A percentile compares a stretch with the other conserved stretches of the same genome.
Conservation (phyloP, 1,140 invertebrate genomes). For the Zophobas atratus region DNA sequence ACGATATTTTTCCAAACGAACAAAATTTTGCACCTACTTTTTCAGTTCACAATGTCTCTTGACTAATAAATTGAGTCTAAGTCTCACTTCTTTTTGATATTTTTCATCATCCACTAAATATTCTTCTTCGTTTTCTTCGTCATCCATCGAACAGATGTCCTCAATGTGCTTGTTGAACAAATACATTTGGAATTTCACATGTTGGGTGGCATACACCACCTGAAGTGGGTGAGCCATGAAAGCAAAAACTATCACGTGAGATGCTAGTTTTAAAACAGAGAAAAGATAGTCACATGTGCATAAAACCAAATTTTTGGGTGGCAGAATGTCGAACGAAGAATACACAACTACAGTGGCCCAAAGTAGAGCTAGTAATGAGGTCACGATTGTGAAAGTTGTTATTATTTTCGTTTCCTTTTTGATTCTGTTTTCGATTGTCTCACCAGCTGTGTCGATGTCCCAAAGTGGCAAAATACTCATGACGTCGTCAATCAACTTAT, state of each 20-base stretch:
- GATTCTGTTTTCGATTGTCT: not conserved
- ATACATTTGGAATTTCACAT: not conserved
- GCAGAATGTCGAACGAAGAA: not conserved
- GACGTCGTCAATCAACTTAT: not conserved
- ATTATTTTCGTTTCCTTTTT: not conserved
- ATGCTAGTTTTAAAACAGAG: not conserved
- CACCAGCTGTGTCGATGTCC: not conserved
- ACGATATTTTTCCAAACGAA: too few species aligned
- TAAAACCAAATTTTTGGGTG: not conserved
- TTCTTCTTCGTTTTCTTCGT: not conserved
- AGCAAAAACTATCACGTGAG: not conserved
- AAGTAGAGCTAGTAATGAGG: not conserved
- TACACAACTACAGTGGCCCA: not conserved
- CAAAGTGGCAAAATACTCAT: not conserved
- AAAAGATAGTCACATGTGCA: not conserved
- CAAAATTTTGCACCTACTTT: too few species aligned
- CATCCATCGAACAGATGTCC: not conserved
- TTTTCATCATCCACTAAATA: not conserved
- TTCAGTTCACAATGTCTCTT: not conserved
- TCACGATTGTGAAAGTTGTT: not conserved
- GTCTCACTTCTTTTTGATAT: not conserved
- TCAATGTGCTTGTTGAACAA: not conserved
- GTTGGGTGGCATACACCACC: not conserved
- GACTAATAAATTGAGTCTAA: not conserved
- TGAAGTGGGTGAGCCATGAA: not conserved